A percentile compares a stretch with the other conserved stretches of the same genome.
These are phyloP conservation scores for Dynastes hyllus DNA, from an alignment of 2,888 invertebrate species.

Conservation along the genomic window DNA sequence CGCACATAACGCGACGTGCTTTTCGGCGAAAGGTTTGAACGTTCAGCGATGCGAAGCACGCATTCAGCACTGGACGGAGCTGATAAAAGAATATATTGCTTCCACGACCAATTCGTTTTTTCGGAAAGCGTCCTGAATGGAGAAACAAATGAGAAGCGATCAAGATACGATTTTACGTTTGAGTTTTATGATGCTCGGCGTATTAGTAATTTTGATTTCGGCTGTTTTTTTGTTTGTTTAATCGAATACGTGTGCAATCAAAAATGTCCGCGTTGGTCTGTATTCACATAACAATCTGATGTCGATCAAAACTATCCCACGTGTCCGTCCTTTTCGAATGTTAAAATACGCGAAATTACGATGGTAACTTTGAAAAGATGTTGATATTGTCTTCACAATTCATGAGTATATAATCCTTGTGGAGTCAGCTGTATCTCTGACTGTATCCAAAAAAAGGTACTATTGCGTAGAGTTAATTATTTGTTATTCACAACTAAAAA, in stretches of 20 bases:
- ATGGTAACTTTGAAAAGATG: no score
- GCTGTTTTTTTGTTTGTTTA: not conserved
- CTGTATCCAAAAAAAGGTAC: no score
- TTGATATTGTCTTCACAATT: no score
- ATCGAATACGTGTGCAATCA: not conserved
- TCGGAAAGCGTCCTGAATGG: not conserved
- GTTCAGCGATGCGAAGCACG: slow-evolving; percentile 5
- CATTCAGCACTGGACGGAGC: slow-evolving; percentile 25
- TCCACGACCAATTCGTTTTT: slow-evolving; percentile 2
- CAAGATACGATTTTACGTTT: slow-evolving; percentile 3
- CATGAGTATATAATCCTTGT: no score
- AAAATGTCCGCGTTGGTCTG: no score
- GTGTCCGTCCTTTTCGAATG: no score
- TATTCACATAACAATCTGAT: no score
- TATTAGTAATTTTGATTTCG: slow-evolving; percentile 1
- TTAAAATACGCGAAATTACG: no score
- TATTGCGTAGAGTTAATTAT: no score
- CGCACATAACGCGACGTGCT: slow-evolving; percentile 18
- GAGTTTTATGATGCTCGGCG: not conserved
- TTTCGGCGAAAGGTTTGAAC: slow-evolving; percentile 19
- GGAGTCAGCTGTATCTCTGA: no score
- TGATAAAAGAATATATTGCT: slow-evolving; percentile 46
- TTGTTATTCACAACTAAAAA: no score
- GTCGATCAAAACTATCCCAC: no score
- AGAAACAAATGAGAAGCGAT: slow-evolving; percentile 1